A percentile compares a stretch with the other conserved stretches of the same genome.
These are phyloP conservation scores for Mormyrops boulengeri DNA, from an alignment of 2,797 vertebrate species.

Conservation along the genomic window DNA sequence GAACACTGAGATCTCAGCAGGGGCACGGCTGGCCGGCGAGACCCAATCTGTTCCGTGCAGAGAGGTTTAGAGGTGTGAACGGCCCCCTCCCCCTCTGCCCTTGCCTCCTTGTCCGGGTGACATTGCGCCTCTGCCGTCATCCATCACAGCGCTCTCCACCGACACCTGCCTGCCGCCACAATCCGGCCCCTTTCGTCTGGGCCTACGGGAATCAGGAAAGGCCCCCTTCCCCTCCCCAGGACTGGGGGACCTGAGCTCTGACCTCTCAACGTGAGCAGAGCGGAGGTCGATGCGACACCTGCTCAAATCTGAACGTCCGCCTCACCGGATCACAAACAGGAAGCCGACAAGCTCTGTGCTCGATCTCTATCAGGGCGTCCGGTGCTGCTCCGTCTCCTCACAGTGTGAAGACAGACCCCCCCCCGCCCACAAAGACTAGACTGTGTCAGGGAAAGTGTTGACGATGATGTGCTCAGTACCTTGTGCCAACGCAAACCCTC, in stretches of 20 bases:
- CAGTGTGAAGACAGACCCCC: neutral
- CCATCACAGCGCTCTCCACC: neutral
- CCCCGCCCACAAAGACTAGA: neutral
- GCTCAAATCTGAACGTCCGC: neutral
- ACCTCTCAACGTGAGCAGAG: neutral
- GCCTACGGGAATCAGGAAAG: neutral
- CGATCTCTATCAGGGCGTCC: neutral
- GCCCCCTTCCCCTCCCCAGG: neutral
- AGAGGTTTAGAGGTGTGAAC: slow-evolving; percentile 27
- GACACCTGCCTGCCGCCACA: neutral
- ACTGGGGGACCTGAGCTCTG: neutral
- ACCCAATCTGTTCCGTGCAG: slow-evolving; percentile 38
- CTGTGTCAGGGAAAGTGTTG: neutral
- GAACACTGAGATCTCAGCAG: neutral
- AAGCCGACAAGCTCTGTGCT: neutral
- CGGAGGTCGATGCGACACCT: neutral
- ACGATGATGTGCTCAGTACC: neutral
- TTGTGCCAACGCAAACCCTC: neutral
- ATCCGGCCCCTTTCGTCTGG: neutral
- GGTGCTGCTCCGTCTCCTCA: neutral
- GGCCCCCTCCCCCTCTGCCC: slow-evolving; percentile 6
- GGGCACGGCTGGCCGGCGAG: slow-evolving; percentile 31
- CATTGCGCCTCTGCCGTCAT: neutral
- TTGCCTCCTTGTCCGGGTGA: neutral
- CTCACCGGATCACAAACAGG: neutral